phyloP scores from a whole-genome alignment of 2,113 vertebrate species.

The Elgaria multicarinata region DNA sequence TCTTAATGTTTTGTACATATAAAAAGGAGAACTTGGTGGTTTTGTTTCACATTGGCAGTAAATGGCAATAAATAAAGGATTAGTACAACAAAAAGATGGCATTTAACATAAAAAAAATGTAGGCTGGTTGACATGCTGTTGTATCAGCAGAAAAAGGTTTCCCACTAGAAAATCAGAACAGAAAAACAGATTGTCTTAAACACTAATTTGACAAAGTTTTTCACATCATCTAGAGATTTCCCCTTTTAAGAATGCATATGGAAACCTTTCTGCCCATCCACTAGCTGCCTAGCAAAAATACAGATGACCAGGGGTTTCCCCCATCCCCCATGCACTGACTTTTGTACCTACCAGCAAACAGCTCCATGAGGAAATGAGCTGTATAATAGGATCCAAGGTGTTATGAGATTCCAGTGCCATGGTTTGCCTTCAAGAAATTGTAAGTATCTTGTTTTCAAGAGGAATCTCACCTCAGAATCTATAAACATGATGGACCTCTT shows the following conservation, averaged over 20 bases:
- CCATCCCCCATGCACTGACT: background rate
- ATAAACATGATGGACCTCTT: background rate
- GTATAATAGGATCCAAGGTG: background rate
- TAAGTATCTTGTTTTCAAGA: background rate
- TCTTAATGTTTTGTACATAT: slow-evolving; percentile 75
- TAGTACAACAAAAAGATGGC: slow-evolving; percentile 69
- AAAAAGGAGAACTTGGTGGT: slow-evolving; percentile 71
- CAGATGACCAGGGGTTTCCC: background rate
- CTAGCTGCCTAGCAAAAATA: slow-evolving; percentile 23
- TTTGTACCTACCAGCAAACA: background rate
- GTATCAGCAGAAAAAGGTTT: slow-evolving; percentile 70
- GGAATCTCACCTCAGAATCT: background rate
- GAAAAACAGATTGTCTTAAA: slow-evolving; percentile 81
- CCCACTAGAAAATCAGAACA: slow-evolving; percentile 70
- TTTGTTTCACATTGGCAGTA: slow-evolving; percentile 75
- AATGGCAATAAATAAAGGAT: slow-evolving; percentile 76
- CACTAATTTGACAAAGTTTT: slow-evolving; percentile 67
- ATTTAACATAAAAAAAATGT: slow-evolving; percentile 63
- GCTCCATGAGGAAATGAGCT: background rate
- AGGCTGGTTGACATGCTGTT: slow-evolving; percentile 72
- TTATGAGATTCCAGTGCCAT: background rate
- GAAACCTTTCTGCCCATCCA: slow-evolving; percentile 46
- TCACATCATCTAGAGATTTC: slow-evolving; percentile 54
- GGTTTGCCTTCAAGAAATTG: background rate
- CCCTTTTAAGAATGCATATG: slow-evolving; percentile 45